Evolutionary conservation across 1,140 invertebrate genomes (phyloP).

Genomic region (Drosophila carrolli): DNA sequence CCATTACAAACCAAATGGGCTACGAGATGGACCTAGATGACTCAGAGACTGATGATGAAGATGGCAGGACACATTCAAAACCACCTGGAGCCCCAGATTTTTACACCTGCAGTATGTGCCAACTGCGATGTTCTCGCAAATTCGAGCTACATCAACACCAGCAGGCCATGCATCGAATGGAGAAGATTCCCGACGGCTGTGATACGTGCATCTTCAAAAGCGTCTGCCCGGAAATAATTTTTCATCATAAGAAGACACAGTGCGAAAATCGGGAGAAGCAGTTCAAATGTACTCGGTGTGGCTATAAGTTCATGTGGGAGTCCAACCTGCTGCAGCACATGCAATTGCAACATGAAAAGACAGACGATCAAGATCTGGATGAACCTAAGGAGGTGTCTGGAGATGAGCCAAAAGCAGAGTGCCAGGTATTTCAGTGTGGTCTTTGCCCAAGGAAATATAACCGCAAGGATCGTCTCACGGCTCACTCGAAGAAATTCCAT

Average conservation of each 20-base stretch:
- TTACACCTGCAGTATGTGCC: slow-evolving; percentile 85
- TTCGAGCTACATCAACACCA: slow-evolving; percentile 77
- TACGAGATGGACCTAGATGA: slow-evolving; percentile 74
- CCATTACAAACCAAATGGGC: slow-evolving; percentile 74
- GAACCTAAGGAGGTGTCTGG: slow-evolving; percentile 1
- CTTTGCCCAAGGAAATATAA: slow-evolving; percentile 86
- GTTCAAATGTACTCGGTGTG: slow-evolving; percentile 85
- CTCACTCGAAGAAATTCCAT: slow-evolving; percentile 73
- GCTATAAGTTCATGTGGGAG: slow-evolving; percentile 85
- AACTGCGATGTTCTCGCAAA: slow-evolving; percentile 82
- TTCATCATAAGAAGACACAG: slow-evolving; percentile 59
- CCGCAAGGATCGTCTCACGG: slow-evolving; percentile 84
- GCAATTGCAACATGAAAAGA: slow-evolving; percentile 79
- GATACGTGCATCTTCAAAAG: slow-evolving; percentile 69
- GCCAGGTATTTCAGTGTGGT: slow-evolving; percentile 85
- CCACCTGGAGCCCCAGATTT: slow-evolving; percentile 18
- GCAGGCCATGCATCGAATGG: slow-evolving; percentile 70
- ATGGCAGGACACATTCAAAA: slow-evolving; percentile 17
- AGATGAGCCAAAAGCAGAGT: slow-evolving; percentile 60
- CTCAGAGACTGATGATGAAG: slow-evolving; percentile 74
- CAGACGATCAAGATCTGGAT: slow-evolving; percentile 32
- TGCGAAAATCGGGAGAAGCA: slow-evolving; percentile 69
- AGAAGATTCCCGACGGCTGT: slow-evolving; percentile 65
- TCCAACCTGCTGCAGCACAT: slow-evolving; percentile 85
- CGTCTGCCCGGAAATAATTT: slow-evolving; percentile 63